These are phyloP conservation scores for Pemphigus obesinymphae DNA, from an alignment of 1,140 invertebrate genomes.

Conservation along the genomic window DNA sequence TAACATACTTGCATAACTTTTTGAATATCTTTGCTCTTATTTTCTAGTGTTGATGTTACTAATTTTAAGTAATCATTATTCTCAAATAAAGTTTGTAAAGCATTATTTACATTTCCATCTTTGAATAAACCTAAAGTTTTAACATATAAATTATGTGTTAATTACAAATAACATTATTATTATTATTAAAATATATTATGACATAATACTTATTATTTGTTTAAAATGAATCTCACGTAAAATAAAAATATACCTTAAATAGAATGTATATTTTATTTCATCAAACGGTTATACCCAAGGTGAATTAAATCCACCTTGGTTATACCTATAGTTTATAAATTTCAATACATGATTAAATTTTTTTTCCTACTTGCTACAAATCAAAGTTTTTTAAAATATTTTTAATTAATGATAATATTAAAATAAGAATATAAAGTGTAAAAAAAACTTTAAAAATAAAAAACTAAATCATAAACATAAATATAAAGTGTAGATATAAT, in stretches of 20 bases:
- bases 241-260: background rate
- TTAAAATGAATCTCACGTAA: background rate
- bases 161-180: background rate
- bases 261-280: background rate
- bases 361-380: background rate
- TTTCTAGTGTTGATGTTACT: constrained; percentile 40
- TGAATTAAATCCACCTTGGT: too few species aligned
- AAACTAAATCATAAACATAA: too few species aligned
- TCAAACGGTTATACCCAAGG: background rate
- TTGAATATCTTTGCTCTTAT: constrained; percentile 30
- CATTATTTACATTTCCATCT: constrained; percentile 44
- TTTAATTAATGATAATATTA: background rate
- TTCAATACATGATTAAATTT: too few species aligned
- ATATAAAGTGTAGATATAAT: too few species aligned
- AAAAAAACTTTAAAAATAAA: background rate
- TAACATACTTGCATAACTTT: constrained; percentile 46
- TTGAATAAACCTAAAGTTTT: constrained; percentile 45
- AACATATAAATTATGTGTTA: too few species aligned
- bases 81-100: constrained; percentile 44
- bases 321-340: too few species aligned
- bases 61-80: constrained; percentile 46
- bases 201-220: too few species aligned
- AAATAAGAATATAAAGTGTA: too few species aligned
- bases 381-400: background rate
- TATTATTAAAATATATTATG: background rate